Evolutionary conservation across 2,888 invertebrate genomes (phyloP).

Genomic region (Junonia oenone): DNA sequence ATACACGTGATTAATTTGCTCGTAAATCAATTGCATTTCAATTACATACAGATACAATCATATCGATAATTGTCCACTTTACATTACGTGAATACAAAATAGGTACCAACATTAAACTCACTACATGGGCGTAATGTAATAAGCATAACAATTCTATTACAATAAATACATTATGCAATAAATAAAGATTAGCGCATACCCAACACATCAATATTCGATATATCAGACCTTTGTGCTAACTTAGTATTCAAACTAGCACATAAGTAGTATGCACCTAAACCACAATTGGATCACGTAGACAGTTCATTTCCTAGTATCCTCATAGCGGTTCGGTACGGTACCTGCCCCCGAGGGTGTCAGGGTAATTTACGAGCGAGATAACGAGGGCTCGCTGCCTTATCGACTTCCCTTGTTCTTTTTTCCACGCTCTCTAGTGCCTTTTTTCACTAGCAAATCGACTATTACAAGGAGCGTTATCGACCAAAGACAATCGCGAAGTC

Average conservation of each 20-base stretch:
- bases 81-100: no score
- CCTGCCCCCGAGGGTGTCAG: conserved; percentile 70
- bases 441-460: conserved; percentile 68
- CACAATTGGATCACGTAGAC: conserved; percentile 78
- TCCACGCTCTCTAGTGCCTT: conserved; percentile 61
- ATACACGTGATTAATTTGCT: background rate
- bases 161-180: background rate
- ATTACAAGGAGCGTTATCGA: conserved; percentile 59
- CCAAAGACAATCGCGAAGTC: conserved; percentile 48
- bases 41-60: background rate
- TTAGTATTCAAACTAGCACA: conserved; percentile 36
- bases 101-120: background rate
- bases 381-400: conserved; percentile 76
- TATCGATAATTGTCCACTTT: background rate
- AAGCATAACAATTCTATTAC: background rate
- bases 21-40: background rate
- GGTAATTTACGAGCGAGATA: conserved; percentile 77
- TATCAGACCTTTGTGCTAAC: background rate
- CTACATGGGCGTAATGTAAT: no score
- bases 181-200: background rate
- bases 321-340: conserved; percentile 59
- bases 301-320: conserved; percentile 72
- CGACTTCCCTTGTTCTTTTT: conserved; percentile 67
- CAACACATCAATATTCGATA: background rate
- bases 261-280: conserved; percentile 70